Percentiles rank a stretch among this genome's conserved stretches.
Evolutionary conservation across 2,113 vertebrate genomes (phyloP).

Genomic region (Irena cyanogastra): DNA sequence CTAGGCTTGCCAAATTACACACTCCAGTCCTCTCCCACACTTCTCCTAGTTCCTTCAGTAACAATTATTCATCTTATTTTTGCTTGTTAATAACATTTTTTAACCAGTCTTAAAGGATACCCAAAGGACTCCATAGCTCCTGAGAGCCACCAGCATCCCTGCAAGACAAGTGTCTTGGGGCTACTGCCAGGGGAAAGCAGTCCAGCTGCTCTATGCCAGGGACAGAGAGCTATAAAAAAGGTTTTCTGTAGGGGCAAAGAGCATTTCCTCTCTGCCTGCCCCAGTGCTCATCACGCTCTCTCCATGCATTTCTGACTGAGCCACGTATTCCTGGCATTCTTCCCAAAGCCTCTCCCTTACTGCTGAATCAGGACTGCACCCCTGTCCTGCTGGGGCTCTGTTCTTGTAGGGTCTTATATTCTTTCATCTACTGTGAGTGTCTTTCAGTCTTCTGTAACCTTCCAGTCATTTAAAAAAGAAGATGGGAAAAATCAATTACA

Average conservation of each 20-base stretch:
- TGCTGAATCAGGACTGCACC: background rate
- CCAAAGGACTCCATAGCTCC: background rate
- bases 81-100: background rate
- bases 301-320: background rate
- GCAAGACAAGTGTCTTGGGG: background rate
- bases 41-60: background rate
- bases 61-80: background rate
- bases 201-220: background rate
- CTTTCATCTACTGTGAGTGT: background rate
- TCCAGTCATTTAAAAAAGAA: background rate
- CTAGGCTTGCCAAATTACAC: background rate
- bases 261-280: background rate
- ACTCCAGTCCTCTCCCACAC: background rate
- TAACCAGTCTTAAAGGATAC: background rate
- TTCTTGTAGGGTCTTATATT: background rate
- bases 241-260: background rate
- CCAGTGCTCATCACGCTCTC: background rate
- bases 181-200: background rate
- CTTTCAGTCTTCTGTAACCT: background rate
- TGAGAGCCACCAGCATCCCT: background rate
- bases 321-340: background rate
- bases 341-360: background rate
- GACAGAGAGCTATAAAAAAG: background rate
- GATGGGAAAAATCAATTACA: background rate
- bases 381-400: background rate